Conservation (phyloP, 2,113 vertebrate species). For the Vimba vimba region DNA sequence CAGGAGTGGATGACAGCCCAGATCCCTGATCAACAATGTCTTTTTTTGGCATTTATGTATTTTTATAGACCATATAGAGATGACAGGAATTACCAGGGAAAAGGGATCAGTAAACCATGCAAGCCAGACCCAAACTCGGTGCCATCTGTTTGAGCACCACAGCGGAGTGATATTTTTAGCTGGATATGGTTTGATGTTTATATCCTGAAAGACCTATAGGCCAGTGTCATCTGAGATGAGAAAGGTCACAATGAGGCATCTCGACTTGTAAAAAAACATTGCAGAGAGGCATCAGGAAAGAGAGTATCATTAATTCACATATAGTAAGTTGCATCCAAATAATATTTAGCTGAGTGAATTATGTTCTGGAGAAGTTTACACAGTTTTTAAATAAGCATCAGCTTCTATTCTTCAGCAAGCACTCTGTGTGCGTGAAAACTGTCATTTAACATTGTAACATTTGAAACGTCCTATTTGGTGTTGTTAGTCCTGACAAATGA, state of each 20-base stretch:
- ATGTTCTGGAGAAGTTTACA: neutral
- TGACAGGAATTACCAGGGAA: neutral
- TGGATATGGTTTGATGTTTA: no score
- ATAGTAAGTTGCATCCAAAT: neutral
- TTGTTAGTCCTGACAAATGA: no score
- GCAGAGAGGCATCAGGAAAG: neutral
- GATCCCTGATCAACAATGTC: neutral
- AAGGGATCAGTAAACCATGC: neutral
- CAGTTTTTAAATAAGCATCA: neutral
- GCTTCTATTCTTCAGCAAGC: no score
- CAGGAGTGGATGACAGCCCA: slow-evolving; percentile 1
- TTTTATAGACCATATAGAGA: neutral
- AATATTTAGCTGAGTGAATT: neutral
- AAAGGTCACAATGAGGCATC: neutral
- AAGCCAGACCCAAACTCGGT: neutral
- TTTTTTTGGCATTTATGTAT: neutral
- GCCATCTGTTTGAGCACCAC: neutral
- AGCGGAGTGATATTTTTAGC: neutral
- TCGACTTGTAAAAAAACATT: neutral
- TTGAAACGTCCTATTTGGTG: no score
- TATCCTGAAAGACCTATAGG: neutral
- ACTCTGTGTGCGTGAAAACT: no score
- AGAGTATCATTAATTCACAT: neutral
- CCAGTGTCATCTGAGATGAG: no score
- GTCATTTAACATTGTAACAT: no score